Base-by-base conservation (phyloP, 2,113 vertebrate genomes). In the Scortum barcoo region DNA sequence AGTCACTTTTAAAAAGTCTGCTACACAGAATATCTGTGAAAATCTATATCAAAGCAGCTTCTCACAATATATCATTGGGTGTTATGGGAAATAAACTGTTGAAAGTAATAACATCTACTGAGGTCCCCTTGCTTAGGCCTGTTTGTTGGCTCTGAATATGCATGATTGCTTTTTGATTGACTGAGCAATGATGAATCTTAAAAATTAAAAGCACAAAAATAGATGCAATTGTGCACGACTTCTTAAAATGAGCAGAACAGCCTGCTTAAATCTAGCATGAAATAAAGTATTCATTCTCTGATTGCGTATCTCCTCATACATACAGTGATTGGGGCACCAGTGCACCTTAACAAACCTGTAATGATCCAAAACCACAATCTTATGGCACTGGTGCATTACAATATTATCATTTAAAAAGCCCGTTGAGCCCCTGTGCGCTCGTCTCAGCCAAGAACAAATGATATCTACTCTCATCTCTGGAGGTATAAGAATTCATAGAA, bases 251-350 rank as follows among this genome's bases (percentile, higher is more conserved):
- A 90, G 78, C 62, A n/a, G 68, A 78, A 57, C 63, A 60, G 46
- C 19, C 83, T 72, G 71, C 79, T 85, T 79, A 88, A 93, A 90
- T 91, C 86, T 91, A 92, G 83, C 94, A 90, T 94, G 91, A 93
- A 92, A 93, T 91, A 93, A 88, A 82, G 78, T 85, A 86, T 93
- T 88, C 84, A 80, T 78, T 84, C 77, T 83, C 17, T 85, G 83
- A 85, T 87, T 87, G 78, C 89, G 66, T 76, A 73, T 80, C 73
- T 81, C 63, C 83, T 83, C 78, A 61, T 85, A 82, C 82, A 67
- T 24, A 76, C 79, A 83, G 58, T 26, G 85, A 86, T 62, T 63
- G 76, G 56, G 78, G 48, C 83, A 66, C 88, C 75, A 60, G 46
- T 84, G 73, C 86, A 80, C 82, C 85, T 89, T 87, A 90, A 93